Conservation (phyloP, 2,888 invertebrate species). For the Trypoxylon attenuatum region DNA sequence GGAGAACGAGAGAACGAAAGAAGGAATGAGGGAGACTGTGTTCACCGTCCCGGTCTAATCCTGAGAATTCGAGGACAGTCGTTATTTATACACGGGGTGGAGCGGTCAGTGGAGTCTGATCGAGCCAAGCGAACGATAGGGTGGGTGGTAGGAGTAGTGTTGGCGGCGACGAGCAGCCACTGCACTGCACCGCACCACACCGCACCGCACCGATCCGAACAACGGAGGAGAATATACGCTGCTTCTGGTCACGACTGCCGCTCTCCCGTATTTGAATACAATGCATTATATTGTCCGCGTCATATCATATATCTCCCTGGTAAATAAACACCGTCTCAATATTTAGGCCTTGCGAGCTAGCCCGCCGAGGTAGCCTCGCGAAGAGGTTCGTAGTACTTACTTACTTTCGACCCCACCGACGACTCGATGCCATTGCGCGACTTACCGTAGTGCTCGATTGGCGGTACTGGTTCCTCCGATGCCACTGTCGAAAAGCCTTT, state of each 20-base stretch:
- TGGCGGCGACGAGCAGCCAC: slow-evolving; percentile 47
- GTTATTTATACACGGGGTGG: slow-evolving; percentile 69
- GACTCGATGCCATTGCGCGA: too few species aligned
- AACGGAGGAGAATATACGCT: slow-evolving; percentile 30
- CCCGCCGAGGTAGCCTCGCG: slow-evolving; percentile 41
- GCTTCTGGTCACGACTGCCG: slow-evolving; percentile 74
- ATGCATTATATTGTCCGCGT: slow-evolving; percentile 75
- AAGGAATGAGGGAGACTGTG: not conserved
- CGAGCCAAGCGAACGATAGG: slow-evolving; percentile 23
- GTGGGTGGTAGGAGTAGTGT: slow-evolving; percentile 34
- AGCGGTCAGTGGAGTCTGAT: slow-evolving; percentile 13
- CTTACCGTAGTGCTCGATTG: too few species aligned
- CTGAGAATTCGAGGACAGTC: slow-evolving; percentile 58
- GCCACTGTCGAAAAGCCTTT: too few species aligned
- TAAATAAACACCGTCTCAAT: slow-evolving; percentile 75
- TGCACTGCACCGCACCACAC: too few species aligned
- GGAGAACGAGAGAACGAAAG: not conserved
- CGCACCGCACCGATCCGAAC: not conserved
- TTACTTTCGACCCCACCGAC: too few species aligned
- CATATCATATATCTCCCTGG: slow-evolving; percentile 74
- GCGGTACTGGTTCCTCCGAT: too few species aligned
- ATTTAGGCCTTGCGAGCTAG: slow-evolving; percentile 70
- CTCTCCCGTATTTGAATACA: slow-evolving; percentile 75
- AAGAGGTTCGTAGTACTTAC: slow-evolving; percentile 20
- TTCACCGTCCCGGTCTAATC: slow-evolving; percentile 56